These are phyloP conservation scores for Drosophila formosana DNA, from an alignment of 2,888 invertebrate species.

Conservation along the genomic window DNA sequence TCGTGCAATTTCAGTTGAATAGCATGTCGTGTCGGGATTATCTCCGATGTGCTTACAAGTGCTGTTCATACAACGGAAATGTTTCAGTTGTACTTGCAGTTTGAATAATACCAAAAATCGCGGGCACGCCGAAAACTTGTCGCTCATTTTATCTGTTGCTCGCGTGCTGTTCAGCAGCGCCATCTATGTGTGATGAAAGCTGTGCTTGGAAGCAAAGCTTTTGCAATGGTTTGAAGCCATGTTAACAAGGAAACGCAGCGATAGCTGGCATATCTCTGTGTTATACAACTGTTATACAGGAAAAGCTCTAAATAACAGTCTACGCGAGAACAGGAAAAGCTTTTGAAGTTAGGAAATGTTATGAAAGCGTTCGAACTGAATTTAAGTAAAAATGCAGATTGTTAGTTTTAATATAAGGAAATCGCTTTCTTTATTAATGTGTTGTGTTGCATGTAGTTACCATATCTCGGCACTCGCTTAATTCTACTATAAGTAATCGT, in stretches of 20 bases:
- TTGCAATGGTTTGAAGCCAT: not conserved
- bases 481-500: conserved; percentile 63
- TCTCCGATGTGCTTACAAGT: conserved; percentile 10
- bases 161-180: not conserved
- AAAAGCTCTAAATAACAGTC: conserved; percentile 11
- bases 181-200: not conserved
- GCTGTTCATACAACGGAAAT: not conserved
- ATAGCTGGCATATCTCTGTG: not conserved
- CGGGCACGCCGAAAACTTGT: conserved; percentile 13
- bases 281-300: not conserved
- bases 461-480: conserved; percentile 49
- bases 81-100: not conserved
- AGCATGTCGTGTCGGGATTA: conserved; percentile 17
- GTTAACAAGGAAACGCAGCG: not conserved
- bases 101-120: not conserved
- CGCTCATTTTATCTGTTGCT: not conserved
- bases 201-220: not conserved
- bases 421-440: conserved; percentile 71
- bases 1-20: not conserved
- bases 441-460: conserved; percentile 37
- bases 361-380: not conserved
- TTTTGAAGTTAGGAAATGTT: not conserved
- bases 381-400: conserved; percentile 7
- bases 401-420: conserved; percentile 66
- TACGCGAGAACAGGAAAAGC: not conserved